Conservation (phyloP, 1,140 invertebrate species). For the Drosophila pallidifrons region DNA sequence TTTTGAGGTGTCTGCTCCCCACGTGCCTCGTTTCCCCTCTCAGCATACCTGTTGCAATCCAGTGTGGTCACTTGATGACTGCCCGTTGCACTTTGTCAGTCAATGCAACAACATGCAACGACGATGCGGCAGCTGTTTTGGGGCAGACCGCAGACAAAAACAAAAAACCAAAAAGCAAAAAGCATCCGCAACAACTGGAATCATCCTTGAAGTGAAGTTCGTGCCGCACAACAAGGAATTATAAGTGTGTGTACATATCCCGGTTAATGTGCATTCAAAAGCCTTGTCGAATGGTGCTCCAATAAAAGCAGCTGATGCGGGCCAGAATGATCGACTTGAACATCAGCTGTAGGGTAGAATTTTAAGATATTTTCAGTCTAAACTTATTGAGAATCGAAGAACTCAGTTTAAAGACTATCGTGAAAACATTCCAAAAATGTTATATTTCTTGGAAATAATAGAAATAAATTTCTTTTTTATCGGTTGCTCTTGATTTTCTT, state of each 20-base stretch:
- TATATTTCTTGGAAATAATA: too few relatives aligned
- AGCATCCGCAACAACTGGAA: constrained; percentile 22
- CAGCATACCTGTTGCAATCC: constrained; percentile 17
- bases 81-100: constrained; percentile 23
- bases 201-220: constrained; percentile 39
- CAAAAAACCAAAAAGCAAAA: background rate
- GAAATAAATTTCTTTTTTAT: too few relatives aligned
- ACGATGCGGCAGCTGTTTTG: constrained; percentile 57
- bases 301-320: background rate
- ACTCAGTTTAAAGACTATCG: too few relatives aligned
- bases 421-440: too few relatives aligned
- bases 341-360: background rate
- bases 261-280: constrained; percentile 50
- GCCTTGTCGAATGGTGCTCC: constrained; percentile 9
- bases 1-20: constrained; percentile 5
- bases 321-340: background rate
- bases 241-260: constrained; percentile 29
- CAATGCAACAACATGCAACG: constrained; percentile 28
- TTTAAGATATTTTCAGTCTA: too few relatives aligned
- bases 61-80: constrained; percentile 21
- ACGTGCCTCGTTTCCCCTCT: constrained; percentile 24
- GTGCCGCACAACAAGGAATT: constrained; percentile 46
- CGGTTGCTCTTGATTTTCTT: too few relatives aligned
- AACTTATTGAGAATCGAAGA: too few relatives aligned
- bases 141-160: constrained; percentile 39